Evolutionary conservation across 2,113 vertebrate genomes (phyloP).

Genomic region (Dolichallabes microphthalmus): DNA sequence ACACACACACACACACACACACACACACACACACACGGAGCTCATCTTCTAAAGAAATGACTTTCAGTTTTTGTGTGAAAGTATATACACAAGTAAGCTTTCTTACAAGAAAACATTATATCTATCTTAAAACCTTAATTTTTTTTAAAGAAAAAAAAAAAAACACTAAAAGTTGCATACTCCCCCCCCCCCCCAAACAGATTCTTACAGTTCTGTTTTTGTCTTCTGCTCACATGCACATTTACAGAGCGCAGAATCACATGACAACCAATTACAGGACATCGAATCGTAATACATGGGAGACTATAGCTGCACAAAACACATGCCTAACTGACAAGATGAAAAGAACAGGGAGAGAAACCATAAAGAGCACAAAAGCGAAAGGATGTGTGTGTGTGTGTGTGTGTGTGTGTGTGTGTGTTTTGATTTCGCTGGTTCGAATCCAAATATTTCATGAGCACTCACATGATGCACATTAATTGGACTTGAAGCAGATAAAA

Average conservation of each 20-base stretch:
- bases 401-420: not conserved
- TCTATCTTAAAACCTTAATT: not conserved
- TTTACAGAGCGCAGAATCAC: not conserved
- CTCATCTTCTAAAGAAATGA: slow-evolving; percentile 11
- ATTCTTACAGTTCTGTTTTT: not conserved
- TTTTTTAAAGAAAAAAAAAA: too few relatives aligned
- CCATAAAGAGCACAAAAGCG: slow-evolving; percentile 24
- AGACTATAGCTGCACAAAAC: not conserved
- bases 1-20: too few relatives aligned
- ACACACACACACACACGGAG: slow-evolving; percentile 12
- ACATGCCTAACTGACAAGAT: slow-evolving; percentile 35
- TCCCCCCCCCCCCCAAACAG: not conserved
- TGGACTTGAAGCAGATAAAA: slow-evolving; percentile 15
- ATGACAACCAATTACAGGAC: slow-evolving; percentile 31
- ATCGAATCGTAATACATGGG: slow-evolving; percentile 13
- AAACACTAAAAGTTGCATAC: not conserved
- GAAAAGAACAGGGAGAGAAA: slow-evolving; percentile 26
- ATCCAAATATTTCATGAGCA: slow-evolving; percentile 53
- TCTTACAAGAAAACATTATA: not conserved
- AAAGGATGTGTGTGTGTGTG: not conserved
- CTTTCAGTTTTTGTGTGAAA: slow-evolving; percentile 20
- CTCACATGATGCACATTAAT: slow-evolving; percentile 50
- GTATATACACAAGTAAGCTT: not conserved
- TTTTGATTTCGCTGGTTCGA: slow-evolving; percentile 48
- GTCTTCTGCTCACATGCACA: not conserved